A percentile compares a stretch with the other conserved stretches of the same genome.
These are phyloP conservation scores for Karalla daura DNA, from an alignment of 2,797 vertebrate genomes.

Conservation along the genomic window DNA sequence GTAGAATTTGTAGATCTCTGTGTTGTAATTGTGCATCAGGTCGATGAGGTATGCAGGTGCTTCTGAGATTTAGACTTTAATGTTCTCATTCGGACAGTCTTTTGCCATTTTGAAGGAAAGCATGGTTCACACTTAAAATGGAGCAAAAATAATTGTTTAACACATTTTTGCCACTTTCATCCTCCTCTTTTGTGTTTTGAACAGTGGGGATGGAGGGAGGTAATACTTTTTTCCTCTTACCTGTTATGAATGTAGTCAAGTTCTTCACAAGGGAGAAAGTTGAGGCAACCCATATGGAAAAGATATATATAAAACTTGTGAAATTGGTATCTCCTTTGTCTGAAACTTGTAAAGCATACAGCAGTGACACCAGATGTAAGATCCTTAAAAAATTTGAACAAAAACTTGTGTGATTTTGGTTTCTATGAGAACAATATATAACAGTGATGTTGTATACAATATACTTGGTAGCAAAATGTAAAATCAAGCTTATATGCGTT, in stretches of 20 bases:
- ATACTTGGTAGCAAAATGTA: not conserved
- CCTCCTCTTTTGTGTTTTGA: too few relatives aligned
- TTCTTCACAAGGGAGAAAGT: too few relatives aligned
- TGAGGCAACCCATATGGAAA: not conserved
- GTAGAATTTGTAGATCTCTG: conserved; percentile 92
- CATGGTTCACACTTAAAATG: too few relatives aligned
- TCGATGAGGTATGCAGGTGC: conserved; percentile 93
- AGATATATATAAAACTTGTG: too few relatives aligned
- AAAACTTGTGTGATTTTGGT: not conserved
- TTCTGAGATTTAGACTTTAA: conserved; percentile 80
- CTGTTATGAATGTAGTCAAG: too few relatives aligned
- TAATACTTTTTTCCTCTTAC: too few relatives aligned
- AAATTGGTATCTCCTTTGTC: not conserved
- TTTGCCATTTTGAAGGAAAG: too few relatives aligned
- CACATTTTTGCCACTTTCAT: too few relatives aligned
- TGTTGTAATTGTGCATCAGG: conserved; percentile 94
- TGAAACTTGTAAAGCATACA: not conserved
- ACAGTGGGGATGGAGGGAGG: too few relatives aligned
- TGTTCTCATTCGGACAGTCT: too few relatives aligned
- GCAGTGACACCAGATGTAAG: not conserved
- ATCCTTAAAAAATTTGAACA: not conserved
- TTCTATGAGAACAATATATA: not conserved
- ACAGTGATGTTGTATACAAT: not conserved
- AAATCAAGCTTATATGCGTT: not conserved
- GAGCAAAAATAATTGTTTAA: too few relatives aligned